These are phyloP conservation scores for Andrena fulva DNA, from an alignment of 2,888 invertebrate genomes.

Conservation along the genomic window DNA sequence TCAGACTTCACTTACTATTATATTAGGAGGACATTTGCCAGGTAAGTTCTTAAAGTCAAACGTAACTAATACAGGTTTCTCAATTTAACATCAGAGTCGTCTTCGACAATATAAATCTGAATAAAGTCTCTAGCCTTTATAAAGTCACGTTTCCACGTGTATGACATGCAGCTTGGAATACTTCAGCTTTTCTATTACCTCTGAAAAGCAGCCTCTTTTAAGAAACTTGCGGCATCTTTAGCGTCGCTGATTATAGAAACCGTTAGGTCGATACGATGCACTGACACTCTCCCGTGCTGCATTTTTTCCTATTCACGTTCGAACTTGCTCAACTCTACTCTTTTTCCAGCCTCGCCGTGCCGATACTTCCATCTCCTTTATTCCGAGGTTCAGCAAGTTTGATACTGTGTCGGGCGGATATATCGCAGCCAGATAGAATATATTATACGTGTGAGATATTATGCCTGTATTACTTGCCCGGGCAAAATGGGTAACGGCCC, in stretches of 20 bases:
- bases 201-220: no score
- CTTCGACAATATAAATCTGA: no score
- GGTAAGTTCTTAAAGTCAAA: no score
- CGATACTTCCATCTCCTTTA: conserved; percentile 5
- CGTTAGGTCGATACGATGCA: conserved; percentile 64
- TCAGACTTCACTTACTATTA: no score
- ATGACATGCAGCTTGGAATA: no score
- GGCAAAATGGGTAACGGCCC: conserved; percentile 62
- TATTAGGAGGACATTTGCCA: no score
- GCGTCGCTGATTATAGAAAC: conserved; percentile 35
- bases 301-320: conserved; percentile 36
- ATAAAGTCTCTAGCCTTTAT: no score
- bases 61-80: no score
- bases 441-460: conserved; percentile 68
- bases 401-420: conserved; percentile 62
- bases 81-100: no score
- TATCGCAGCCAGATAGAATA: conserved; percentile 66
- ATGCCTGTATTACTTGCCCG: conserved; percentile 62
- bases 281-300: conserved; percentile 17
- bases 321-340: conserved; percentile 31
- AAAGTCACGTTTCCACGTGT: no score
- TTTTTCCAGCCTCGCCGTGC: conserved; percentile 1
- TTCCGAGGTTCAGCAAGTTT: conserved; percentile 58
- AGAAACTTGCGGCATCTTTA: neutral
- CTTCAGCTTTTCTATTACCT: no score